Percentiles rank a stretch among this genome's conserved stretches.
phyloP scores from a whole-genome alignment of 2,797 vertebrate genomes.

The Brachyrhaphis roseni region DNA sequence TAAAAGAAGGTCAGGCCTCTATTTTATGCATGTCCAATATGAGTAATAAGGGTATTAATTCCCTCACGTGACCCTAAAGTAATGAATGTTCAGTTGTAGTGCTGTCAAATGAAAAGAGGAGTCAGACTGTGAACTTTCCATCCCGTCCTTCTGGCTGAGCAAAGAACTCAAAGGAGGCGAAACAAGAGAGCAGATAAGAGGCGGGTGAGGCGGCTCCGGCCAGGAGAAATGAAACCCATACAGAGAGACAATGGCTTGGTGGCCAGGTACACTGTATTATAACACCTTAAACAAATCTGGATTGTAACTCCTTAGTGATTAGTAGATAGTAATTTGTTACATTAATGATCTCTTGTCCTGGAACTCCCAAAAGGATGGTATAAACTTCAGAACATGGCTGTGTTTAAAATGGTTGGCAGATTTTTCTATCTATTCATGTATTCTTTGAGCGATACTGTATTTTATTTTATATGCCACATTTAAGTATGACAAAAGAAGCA shows the following conservation, averaged over 20 bases:
- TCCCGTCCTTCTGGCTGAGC: constrained; percentile 14
- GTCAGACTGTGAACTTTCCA: constrained; percentile 21
- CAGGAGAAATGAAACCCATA: constrained; percentile 6
- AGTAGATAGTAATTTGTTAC: not conserved
- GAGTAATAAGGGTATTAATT: constrained; percentile 74
- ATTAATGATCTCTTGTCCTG: not conserved
- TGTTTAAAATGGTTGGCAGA: not conserved
- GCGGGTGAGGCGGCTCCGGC: not conserved
- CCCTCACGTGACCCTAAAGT: constrained; percentile 57
- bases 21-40: constrained; percentile 71
- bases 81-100: constrained; percentile 53
- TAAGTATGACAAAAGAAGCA: not conserved
- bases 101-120: constrained; percentile 40
- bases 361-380: too few species aligned
- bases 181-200: constrained; percentile 7
- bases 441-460: not conserved
- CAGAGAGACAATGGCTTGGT: not conserved
- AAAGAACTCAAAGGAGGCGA: constrained; percentile 20
- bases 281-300: not conserved
- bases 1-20: constrained; percentile 68
- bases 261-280: not conserved
- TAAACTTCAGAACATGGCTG: not conserved
- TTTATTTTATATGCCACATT: not conserved
- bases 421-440: not conserved
- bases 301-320: not conserved